Evolutionary conservation across 2,888 invertebrate species (phyloP), one percentile per base, ranked within the genome.

Genomic region (Caenorhabditis sp.): DNA sequence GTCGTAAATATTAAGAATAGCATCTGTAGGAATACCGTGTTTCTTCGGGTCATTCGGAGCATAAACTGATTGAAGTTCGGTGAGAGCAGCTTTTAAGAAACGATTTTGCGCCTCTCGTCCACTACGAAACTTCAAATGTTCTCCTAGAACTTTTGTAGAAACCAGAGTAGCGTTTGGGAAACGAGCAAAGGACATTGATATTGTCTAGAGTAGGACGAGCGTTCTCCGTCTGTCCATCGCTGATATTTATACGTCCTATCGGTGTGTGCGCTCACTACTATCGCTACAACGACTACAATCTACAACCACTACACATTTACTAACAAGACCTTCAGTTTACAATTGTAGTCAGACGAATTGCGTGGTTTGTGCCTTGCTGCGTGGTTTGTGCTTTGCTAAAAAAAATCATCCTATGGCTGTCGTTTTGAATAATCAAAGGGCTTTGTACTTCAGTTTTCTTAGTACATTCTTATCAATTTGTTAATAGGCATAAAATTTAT

Each of bases 71-170:
- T 66, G 50, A 11, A 58, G 55, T 48, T 83, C 83, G 9, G 83
- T 81, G 58, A 83, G 56, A 1, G 83, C 80, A 0, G 83, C 71
- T 74, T 83, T 50, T 53, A 83, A 37, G 37, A 83, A 80, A 3
- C 82, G 79, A 52, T 81, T 82, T n/a, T 48, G 52, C 13, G 79
- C 71, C 0, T 53, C 45, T 15, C 37, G 41, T 15, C 73, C 72
- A 30, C 48, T 63, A 0, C 37, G 68, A 27, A 82, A 79, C n/a
- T 32, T 35, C 20, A 82, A 43, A 17, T 39, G 45, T 15, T 79
- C 71, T 27, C 74, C 77, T 13, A 82, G 65, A 30, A 81, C 50
- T 2, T 56, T 20, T 4, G 66, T 1, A 41, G 43, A 41, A 8
- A 26, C 37, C 2, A n/a, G 48, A 15, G 24, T 7, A 11, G 27